phyloP scores from a whole-genome alignment of 2,888 invertebrate genomes.

The Balanococcus diminutus region DNA sequence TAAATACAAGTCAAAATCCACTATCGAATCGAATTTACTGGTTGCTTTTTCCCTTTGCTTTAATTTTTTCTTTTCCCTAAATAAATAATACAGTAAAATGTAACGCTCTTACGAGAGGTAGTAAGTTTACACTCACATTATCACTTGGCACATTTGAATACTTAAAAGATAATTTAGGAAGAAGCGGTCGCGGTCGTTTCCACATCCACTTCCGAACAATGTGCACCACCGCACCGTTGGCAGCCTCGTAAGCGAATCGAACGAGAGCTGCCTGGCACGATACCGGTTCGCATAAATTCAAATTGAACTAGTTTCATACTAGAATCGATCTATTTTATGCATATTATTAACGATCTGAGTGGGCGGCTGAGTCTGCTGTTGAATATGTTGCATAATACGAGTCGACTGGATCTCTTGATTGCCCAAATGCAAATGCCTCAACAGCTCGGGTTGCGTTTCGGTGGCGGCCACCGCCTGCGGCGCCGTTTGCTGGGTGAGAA shows the following conservation, averaged over 20 bases:
- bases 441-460: constrained; percentile 48
- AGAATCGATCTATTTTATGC: constrained; percentile 43
- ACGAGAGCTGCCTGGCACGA: background rate
- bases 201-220: background rate
- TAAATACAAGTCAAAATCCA: constrained; percentile 1
- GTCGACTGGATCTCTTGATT: constrained; percentile 49
- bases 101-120: constrained; percentile 6
- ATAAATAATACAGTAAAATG: background rate
- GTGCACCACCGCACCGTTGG: background rate
- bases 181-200: too few species aligned
- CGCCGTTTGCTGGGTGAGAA: constrained; percentile 17
- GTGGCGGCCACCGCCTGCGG: constrained; percentile 26
- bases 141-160: constrained; percentile 18
- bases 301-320: constrained; percentile 8
- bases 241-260: background rate
- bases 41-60: background rate
- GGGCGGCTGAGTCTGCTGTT: constrained; percentile 31
- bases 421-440: constrained; percentile 51
- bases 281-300: background rate
- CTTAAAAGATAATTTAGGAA: background rate
- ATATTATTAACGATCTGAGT: constrained; percentile 42
- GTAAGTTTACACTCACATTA: background rate
- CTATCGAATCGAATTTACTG: background rate
- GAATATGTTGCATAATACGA: constrained; percentile 50
- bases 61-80: background rate